Evolutionary conservation across 2,888 invertebrate genomes (phyloP), one percentile per base, ranked within the genome.

Genomic region (Campoletis raptor): DNA sequence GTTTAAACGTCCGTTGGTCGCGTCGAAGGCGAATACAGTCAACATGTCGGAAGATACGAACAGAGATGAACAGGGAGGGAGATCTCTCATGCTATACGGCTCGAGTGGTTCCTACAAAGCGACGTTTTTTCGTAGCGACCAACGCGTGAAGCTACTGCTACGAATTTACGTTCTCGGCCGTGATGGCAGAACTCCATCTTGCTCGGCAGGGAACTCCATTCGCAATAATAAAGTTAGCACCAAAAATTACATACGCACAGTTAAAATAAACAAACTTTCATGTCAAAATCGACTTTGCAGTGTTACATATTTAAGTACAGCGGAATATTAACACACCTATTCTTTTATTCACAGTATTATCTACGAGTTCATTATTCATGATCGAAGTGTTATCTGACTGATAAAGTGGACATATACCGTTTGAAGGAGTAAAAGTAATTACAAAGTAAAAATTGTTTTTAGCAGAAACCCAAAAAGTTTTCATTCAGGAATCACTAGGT

Each of bases 21-120:
- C 72, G 72, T 80, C 67, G 76, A 79, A 52, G 70, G 74, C 66
- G 76, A 77, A 83, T 73, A 83, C 73, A 83, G 66, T 80, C 67
- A 83, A 83, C 42, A 66, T 54, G 66, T 81, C 81, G 64, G 24
- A 81, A 37, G 36, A 64, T 57, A 30, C 30, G 30, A 30, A 30
- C 30, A 30, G 30, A 30, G 30, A 30, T 30, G 30, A 30, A 30
- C 30, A 30, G 30, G 30, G 30, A 30, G 30, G 30, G 30, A 30
- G 30, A 30, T 30, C 30, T 30, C 30, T 30, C 30, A 30, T 30
- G 30, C 30, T 30, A 30, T 30, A 30, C 30, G 30, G 30, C 30
- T 30, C 3, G 30, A 30, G 30, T 30, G 30, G 30, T 30, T 30
- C 30, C 30, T 30, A 30, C 30, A 30, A 30, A 30, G 30, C 30